Evolutionary conservation across 2,113 vertebrate genomes (phyloP).

Genomic region (Rhinoderma darwinii): DNA sequence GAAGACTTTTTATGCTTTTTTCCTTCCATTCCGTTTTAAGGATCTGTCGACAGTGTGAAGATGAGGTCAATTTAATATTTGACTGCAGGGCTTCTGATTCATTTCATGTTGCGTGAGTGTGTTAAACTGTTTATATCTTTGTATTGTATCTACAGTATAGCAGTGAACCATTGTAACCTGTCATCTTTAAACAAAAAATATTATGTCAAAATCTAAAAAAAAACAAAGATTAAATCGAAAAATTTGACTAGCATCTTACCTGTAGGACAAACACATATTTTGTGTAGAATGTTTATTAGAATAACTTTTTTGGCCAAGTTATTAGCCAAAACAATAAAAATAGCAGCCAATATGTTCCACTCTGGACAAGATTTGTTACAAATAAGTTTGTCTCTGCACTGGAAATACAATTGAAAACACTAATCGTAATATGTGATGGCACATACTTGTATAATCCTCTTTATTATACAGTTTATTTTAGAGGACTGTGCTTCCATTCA

Average conservation of each 20-base stretch:
- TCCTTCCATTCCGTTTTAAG: constrained; percentile 32
- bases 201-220: constrained; percentile 6
- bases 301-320: not conserved
- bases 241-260: not conserved
- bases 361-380: not conserved
- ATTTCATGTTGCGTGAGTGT: constrained; percentile 56
- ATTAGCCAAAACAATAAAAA: not conserved
- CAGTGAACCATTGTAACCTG: constrained; percentile 49
- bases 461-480: too few relatives aligned
- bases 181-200: constrained; percentile 1
- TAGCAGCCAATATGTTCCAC: not conserved
- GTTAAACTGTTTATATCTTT: constrained; percentile 50
- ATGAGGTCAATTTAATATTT: constrained; percentile 58
- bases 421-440: too few relatives aligned
- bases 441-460: too few relatives aligned
- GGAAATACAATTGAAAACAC: too few relatives aligned
- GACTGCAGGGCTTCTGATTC: constrained; percentile 56
- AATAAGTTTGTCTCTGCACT: not conserved
- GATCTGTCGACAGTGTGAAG: constrained; percentile 48
- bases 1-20: constrained; percentile 12
- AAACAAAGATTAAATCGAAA: not conserved
- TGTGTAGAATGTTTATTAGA: not conserved
- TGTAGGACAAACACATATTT: not conserved
- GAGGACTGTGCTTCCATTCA: too few relatives aligned
- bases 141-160: constrained; percentile 50